Conservation (phyloP, 2,113 vertebrate species). For the Amazona guildingii region DNA sequence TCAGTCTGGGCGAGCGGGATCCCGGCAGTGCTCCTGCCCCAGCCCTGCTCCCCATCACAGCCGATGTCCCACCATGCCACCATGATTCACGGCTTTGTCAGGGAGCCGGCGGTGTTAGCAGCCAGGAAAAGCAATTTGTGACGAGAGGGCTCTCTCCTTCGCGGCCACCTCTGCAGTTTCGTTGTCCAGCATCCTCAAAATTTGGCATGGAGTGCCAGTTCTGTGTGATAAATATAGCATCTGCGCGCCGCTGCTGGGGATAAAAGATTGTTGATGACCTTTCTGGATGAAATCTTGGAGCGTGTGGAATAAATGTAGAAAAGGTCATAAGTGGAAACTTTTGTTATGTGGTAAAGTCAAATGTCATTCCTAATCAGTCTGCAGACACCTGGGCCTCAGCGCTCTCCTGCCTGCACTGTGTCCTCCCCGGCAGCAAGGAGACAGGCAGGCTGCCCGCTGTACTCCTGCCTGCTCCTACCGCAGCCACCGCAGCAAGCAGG, state of each 20-base stretch:
- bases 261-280: constrained; percentile 77
- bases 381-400: background rate
- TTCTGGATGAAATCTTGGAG: constrained; percentile 82
- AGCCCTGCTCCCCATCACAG: background rate
- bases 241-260: background rate
- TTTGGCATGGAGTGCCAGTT: background rate
- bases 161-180: background rate
- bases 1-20: accelerated
- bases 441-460: background rate
- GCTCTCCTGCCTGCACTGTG: background rate
- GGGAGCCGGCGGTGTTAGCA: accelerated
- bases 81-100: background rate
- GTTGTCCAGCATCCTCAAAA: background rate
- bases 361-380: constrained; percentile 77
- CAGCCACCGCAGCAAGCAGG: background rate
- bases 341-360: constrained; percentile 32
- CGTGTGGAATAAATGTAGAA: constrained; percentile 76
- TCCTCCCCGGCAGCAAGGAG: background rate
- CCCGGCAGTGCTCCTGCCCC: background rate
- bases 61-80: accelerated
- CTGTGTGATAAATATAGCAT: background rate
- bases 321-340: constrained; percentile 76
- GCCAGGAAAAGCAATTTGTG: background rate
- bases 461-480: background rate
- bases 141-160: background rate